Percentiles rank a stretch among this genome's conserved stretches.
These are phyloP conservation scores for Trichosurus vulpecula DNA, from an alignment of 2,797 vertebrate species.

Conservation along the genomic window DNA sequence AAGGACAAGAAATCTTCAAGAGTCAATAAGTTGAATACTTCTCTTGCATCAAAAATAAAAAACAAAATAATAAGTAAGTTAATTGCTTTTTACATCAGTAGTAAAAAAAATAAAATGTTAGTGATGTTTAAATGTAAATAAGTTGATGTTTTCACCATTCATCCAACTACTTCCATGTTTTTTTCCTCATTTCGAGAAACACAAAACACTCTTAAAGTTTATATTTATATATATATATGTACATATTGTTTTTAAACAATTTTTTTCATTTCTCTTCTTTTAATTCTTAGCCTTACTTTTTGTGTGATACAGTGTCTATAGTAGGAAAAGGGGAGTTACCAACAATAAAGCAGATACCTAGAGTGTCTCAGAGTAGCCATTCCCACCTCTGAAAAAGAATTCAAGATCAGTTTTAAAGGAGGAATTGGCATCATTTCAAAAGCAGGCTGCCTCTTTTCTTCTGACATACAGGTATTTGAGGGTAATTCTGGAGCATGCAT, in stretches of 20 bases:
- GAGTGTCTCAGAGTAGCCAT: not conserved
- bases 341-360: not conserved
- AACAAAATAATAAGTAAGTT: slow-evolving; percentile 86
- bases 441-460: not conserved
- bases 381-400: not conserved
- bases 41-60: slow-evolving; percentile 86
- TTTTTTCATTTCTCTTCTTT: not conserved
- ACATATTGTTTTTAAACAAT: too few relatives aligned
- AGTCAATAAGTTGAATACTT: slow-evolving; percentile 80
- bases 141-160: slow-evolving; percentile 19
- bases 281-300: not conserved
- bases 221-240: too few relatives aligned
- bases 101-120: slow-evolving; percentile 85
- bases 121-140: slow-evolving; percentile 42
- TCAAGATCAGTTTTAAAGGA: not conserved
- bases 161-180: slow-evolving; percentile 43
- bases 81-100: slow-evolving; percentile 80
- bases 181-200: slow-evolving; percentile 44
- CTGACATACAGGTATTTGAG: not conserved
- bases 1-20: slow-evolving; percentile 78
- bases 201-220: slow-evolving; percentile 25
- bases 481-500: not conserved
- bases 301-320: not conserved
- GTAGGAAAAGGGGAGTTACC: slow-evolving; percentile 11
- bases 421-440: not conserved